Base-by-base conservation (phyloP, 2,113 vertebrate species). In the Pelmatolapia mariae region DNA sequence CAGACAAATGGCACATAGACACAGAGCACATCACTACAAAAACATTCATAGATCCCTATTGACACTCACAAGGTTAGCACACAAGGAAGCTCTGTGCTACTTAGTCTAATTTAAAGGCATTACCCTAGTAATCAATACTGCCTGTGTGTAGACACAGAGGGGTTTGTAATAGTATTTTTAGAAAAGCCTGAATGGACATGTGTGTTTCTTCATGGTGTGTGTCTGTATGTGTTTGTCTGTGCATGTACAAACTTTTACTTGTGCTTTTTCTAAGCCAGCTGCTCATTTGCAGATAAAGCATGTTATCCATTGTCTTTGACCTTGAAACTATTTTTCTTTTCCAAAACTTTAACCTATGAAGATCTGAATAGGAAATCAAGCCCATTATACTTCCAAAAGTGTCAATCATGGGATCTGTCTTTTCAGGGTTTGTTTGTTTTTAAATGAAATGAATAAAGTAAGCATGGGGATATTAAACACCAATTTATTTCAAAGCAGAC, bases 241-340 rank as follows among this genome's bases (percentile, higher is more conserved):
- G 29, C 29, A 43, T 9, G 81, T 45, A 52, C 81, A 86, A 85
- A 80, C 73, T 68, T 89, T 91, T 87, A 91, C 90, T 87, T 88
- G 81, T 91, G 89, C 79, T 93, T 88, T 73, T 90, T 91, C 56
- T 91, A 22, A 43, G 81, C 88, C 96, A 94, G 91, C 95, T 96
- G 94, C 91, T 92, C 40, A 59, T 94, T 91, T 92, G 79, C 80
- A 93, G 92, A 96, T 94, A 93, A 93, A 89, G 83, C 31, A 2
- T 80, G 36, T 87, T 86, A 83, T 89, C 80, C 22, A 40, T 81
- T 59, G 53, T 87, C 78, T 89, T 52, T 86, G 59, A 93, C 90
- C 82, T 89, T 90, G 82, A 90, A 91, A 53, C 47, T 66, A 71
- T 24, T 53, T 29, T 8, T 61, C 87, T 45, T 89, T 22, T 73